These are phyloP conservation scores for Vanessa cardui DNA, from an alignment of 2,888 invertebrate species.

Conservation along the genomic window DNA sequence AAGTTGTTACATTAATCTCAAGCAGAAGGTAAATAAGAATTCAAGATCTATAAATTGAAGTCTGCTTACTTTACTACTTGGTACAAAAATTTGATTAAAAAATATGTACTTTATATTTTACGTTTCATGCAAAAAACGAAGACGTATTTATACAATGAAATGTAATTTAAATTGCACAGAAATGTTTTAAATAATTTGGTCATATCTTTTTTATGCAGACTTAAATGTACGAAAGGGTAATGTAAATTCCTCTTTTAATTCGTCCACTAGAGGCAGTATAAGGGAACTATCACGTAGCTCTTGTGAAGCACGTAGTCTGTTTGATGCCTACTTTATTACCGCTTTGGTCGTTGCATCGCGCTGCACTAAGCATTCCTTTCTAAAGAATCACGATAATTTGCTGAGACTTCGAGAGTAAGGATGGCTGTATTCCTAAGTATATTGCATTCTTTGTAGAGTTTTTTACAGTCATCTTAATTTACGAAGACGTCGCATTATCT, in stretches of 20 bases:
- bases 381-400: slow-evolving; percentile 16
- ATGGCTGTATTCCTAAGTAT: background rate
- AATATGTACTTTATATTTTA: too few species aligned
- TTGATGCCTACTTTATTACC: slow-evolving; percentile 74
- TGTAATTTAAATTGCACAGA: too few species aligned
- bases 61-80: too few species aligned
- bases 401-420: background rate
- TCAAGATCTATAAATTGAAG: too few species aligned
- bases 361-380: slow-evolving; percentile 33
- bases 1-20: too few species aligned
- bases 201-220: background rate
- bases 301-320: slow-evolving; percentile 64
- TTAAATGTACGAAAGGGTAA: slow-evolving; percentile 17
- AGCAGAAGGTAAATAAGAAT: too few species aligned
- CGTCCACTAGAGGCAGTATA: slow-evolving; percentile 22
- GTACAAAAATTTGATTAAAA: too few species aligned
- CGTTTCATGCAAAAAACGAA: too few species aligned
- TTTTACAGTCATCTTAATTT: too few species aligned
- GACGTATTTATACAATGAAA: too few species aligned
- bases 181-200: too few species aligned
- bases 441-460: background rate
- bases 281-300: slow-evolving; percentile 47
- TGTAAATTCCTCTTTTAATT: slow-evolving; percentile 37
- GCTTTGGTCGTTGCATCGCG: slow-evolving; percentile 46
- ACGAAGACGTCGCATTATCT: too few species aligned